Percentiles rank a stretch among this genome's conserved stretches.
phyloP scores from a whole-genome alignment of 2,113 vertebrate genomes.

The Brachypteracias leptosomus region DNA sequence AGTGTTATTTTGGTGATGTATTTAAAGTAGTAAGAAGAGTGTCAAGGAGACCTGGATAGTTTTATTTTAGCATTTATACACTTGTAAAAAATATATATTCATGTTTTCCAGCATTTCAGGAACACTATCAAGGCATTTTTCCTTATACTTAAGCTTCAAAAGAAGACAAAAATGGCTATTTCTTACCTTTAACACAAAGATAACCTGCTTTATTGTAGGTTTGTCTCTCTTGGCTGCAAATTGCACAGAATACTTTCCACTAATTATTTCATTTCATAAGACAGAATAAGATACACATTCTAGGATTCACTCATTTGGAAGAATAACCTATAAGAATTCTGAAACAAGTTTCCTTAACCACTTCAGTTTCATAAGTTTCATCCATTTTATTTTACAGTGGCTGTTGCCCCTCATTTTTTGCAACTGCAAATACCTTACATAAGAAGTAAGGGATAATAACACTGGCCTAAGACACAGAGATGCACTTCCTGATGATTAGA shows the following conservation, averaged over 20 bases:
- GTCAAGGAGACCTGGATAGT: background rate
- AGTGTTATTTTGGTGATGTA: fast-evolving
- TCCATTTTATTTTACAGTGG: background rate
- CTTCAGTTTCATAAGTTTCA: background rate
- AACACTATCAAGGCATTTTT: background rate
- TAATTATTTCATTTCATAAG: background rate
- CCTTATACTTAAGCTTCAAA: background rate
- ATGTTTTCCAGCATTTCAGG: background rate
- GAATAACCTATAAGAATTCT: background rate
- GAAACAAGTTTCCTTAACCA: background rate
- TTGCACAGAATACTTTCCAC: background rate
- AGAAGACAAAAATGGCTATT: background rate
- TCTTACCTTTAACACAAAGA: background rate
- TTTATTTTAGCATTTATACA: background rate
- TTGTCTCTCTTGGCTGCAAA: background rate
- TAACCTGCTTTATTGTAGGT: background rate
- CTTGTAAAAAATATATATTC: background rate
- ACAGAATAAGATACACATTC: background rate
- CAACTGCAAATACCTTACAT: background rate
- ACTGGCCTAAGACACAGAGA: background rate
- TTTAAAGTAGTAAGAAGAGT: background rate
- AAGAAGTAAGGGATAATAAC: background rate
- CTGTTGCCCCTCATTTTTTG: background rate
- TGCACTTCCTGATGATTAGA: background rate
- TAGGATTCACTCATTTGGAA: background rate